Evolutionary conservation across 2,113 vertebrate genomes (phyloP).

Genomic region (Aphyosemion australe): DNA sequence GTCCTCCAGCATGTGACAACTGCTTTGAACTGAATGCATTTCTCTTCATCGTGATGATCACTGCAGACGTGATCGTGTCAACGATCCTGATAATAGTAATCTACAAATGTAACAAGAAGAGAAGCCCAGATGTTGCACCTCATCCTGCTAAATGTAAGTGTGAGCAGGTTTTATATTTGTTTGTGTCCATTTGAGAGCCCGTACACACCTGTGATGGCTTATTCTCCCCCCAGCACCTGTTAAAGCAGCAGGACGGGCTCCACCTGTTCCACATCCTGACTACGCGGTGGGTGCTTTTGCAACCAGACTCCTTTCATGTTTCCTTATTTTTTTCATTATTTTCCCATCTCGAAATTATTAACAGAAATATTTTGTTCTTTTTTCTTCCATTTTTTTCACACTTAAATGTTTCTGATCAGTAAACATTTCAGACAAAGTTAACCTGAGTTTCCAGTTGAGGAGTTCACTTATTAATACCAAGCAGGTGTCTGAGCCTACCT

Average conservation of each 20-base stretch:
- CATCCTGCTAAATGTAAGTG: constrained; percentile 9
- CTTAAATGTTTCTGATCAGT: too few relatives aligned
- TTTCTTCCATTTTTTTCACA: too few relatives aligned
- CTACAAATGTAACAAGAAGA: constrained; percentile 55
- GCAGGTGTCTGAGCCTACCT: too few relatives aligned
- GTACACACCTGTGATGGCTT: not conserved
- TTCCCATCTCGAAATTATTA: too few relatives aligned
- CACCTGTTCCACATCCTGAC: constrained; percentile 25
- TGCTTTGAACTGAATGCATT: constrained; percentile 47
- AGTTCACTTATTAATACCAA: too few relatives aligned
- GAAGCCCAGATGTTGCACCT: rapidly evolving
- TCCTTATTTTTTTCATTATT: too few relatives aligned
- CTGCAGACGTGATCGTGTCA: constrained; percentile 54
- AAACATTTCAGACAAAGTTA: too few relatives aligned
- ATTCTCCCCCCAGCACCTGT: constrained; percentile 21
- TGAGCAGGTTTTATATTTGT: too few relatives aligned
- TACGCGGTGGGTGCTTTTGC: constrained; percentile 64
- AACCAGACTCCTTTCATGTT: not conserved
- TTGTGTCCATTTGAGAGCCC: too few relatives aligned
- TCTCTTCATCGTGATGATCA: rapidly evolving
- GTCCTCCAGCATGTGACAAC: constrained; percentile 56
- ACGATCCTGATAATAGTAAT: constrained; percentile 29
- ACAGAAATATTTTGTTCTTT: too few relatives aligned
- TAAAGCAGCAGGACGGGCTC: not conserved
- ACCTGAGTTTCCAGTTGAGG: too few relatives aligned